Evolutionary conservation across 2,888 invertebrate genomes (phyloP), one percentile per base, ranked within the genome.

Genomic region (Seira ritae): DNA sequence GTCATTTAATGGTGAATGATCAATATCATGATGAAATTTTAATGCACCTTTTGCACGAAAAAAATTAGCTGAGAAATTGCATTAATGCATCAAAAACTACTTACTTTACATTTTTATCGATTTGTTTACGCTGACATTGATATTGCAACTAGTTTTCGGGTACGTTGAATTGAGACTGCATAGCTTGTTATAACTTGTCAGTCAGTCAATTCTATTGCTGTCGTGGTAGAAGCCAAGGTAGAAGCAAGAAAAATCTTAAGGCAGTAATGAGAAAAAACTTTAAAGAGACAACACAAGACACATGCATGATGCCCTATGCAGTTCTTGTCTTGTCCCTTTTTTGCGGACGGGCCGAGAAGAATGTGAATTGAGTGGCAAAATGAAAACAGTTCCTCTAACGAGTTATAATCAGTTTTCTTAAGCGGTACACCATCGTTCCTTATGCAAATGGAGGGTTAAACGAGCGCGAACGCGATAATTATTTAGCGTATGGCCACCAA

Each of bases 31-130:
- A 42, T 69, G 19, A 42, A 31, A 69, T 72, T 12, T 20, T 46
- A 31, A 12, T 15, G 17, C 17, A 22, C 42, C 65, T 24, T n/a
- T 12, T 66, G 12, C 60, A 24, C 60, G 22, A 74, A 22, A 65
- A 50, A 75, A 66, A 42, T 42, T 42, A 42, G 42, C 12, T 12
- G 6, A 42, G 42, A 42, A 42, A 42, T 42, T 42, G 42, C 42
- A 42, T 42, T 42, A 42, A 42, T 42, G 42, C 42, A 42, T 42
- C 42, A 42, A 42, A n/a, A 0, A 10, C 24, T 60, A 60, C 60
- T 60, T 42, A 8, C n/a, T 70, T 70, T 69, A 46, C 42, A 69
- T 69, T 20, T 72, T 72, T 73, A 71, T 71, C 60, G 60, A 37
- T 65, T 62, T 37, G 62, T 73, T 73, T n/a, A 23, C 55, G 23